Base-by-base conservation (phyloP, 2,797 vertebrate genomes). In the Diglossa cyanea region DNA sequence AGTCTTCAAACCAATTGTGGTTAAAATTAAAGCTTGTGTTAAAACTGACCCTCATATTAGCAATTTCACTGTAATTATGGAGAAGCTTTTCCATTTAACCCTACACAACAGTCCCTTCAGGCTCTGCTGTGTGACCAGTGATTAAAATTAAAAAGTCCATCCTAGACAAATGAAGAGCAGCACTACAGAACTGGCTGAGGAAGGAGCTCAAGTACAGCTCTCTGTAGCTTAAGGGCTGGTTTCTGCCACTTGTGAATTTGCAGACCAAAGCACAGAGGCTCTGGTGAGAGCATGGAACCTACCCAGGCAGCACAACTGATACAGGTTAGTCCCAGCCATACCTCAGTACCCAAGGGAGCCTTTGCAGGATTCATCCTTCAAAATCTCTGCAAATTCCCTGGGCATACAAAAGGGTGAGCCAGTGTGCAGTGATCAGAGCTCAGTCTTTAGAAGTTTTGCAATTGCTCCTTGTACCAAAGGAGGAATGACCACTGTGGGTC, bases 1-100 rank as follows among this genome's bases (percentile, higher is more conserved):
- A 63, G 50, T 40, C 42, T 94, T 77, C 89, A 93, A 86, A 94
- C 78, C 31, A 94, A 48, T 44, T n/a, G 45, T 77, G 33, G 42
- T 75, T 86, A 72, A 62, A 84, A 81, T 35, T 58, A 63, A 90
- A 55, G 18, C 51, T 30, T 66, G 39, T 83, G 40, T 84, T 81
- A 74, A 91, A 94, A 65, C 28, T 80, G 88, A 86, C 33, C 39
- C 9, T 88, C 21, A 15, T n/a, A 51, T 53, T 51, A 83, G 17
- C 61, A 77, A 78, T 81, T 81, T 53, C 63, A 73, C 26, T 50
- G 58, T 81, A 91, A 33, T 82, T 94, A 87, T 33, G 65, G 44
- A 79, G 47, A 81, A 24, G 13, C 37, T 85, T 68, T 78, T 84
- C 35, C 4, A 65, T 50, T 83, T 77, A 84, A 65, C 51, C 45